Evolutionary conservation across 2,113 vertebrate species (phyloP).

Genomic region (Ictalurus furcatus): DNA sequence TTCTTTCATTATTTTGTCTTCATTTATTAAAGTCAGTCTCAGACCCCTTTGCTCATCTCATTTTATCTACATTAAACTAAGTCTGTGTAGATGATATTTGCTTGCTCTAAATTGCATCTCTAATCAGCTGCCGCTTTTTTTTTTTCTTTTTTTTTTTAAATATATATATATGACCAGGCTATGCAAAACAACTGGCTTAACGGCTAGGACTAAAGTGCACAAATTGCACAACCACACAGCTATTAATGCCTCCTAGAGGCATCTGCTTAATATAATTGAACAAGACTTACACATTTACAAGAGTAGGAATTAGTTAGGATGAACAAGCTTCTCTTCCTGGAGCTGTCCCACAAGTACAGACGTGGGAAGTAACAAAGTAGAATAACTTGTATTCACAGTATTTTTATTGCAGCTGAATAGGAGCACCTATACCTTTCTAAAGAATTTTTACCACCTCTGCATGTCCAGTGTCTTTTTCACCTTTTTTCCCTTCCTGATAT

Average conservation of each 20-base stretch:
- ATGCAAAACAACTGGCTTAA: slow-evolving; percentile 70
- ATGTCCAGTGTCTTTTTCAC: not conserved
- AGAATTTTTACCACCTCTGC: not conserved
- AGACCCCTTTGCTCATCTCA: not conserved
- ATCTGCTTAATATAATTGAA: not conserved
- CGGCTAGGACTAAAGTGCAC: slow-evolving; percentile 28
- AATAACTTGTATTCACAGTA: not conserved
- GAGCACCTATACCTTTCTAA: not conserved
- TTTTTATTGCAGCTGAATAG: not conserved
- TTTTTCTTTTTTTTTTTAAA: no score
- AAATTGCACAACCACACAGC: not conserved
- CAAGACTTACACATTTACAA: not conserved
- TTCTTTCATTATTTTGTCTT: not conserved
- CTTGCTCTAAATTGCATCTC: slow-evolving; percentile 59
- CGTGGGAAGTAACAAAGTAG: not conserved
- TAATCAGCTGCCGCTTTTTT: slow-evolving; percentile 63
- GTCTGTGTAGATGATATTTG: not conserved
- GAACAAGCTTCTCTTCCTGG: not conserved
- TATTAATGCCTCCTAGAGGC: not conserved
- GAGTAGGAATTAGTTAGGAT: not conserved
- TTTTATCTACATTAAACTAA: slow-evolving; percentile 2
- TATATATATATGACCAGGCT: slow-evolving; percentile 62
- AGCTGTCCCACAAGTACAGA: not conserved
- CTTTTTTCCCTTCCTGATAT: not conserved
- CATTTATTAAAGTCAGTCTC: slow-evolving; percentile 1